Percentiles rank a stretch among this genome's conserved stretches.
Conservation (phyloP, 2,113 vertebrate species). For the Pseudopipra pipra region DNA sequence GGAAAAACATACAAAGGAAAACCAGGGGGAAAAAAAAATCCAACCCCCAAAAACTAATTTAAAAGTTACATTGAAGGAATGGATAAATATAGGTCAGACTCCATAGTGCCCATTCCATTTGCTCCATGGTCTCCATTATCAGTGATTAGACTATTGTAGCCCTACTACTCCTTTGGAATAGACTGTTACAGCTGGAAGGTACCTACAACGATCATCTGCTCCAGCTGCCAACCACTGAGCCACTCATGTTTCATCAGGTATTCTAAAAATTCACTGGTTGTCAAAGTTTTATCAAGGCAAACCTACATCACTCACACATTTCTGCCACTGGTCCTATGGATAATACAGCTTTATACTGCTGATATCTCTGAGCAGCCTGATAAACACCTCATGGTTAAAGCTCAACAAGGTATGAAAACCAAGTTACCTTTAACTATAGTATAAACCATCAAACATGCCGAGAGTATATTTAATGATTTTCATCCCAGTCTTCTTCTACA, state of each 20-base stretch:
- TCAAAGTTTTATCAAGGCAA: not conserved
- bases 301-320: not conserved
- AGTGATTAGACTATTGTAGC: not conserved
- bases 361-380: not conserved
- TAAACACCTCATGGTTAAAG: not conserved
- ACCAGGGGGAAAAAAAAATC: rapidly evolving
- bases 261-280: not conserved
- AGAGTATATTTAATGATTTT: not conserved
- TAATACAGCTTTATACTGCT: not conserved
- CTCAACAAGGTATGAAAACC: not conserved
- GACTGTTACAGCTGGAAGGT: not conserved
- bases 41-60: not conserved
- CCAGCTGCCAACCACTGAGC: not conserved
- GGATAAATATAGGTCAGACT: not conserved
- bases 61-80: not conserved
- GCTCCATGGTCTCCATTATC: not conserved
- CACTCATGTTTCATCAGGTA: not conserved
- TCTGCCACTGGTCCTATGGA: not conserved
- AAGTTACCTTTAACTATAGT: not conserved
- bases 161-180: not conserved
- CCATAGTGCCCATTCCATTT: not conserved
- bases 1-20: not conserved
- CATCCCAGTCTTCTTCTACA: not conserved
- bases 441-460: not conserved
- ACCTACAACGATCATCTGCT: rapidly evolving